Percentiles rank a stretch among this genome's conserved stretches.
Evolutionary conservation across 2,797 vertebrate genomes (phyloP).

Genomic region (Apogon hyalosoma): DNA sequence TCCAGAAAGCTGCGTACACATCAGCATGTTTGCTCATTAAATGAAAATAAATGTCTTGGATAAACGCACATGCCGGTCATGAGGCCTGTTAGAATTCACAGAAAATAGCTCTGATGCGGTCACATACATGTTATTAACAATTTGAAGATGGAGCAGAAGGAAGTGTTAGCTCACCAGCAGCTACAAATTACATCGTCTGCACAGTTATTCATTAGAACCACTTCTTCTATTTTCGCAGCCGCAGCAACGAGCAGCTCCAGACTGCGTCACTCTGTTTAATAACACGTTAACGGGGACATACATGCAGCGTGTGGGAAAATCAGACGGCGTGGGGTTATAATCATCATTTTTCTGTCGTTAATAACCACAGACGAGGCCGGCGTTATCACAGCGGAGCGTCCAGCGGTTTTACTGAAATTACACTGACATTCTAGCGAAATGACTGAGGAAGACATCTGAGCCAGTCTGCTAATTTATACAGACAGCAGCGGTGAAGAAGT

Average conservation of each 20-base stretch:
- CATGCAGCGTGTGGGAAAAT: conserved; percentile 25
- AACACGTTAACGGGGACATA: conserved; percentile 15
- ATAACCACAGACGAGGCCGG: conserved; percentile 14
- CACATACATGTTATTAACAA: conserved; percentile 22
- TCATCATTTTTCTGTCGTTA: conserved; percentile 6
- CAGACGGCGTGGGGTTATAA: neutral
- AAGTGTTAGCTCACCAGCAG: conserved; percentile 19
- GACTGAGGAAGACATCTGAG: neutral
- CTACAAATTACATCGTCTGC: conserved; percentile 37
- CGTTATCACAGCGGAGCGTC: conserved; percentile 4
- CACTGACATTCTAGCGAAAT: neutral
- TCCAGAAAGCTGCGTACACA: conserved; percentile 8
- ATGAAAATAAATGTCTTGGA: conserved; percentile 9
- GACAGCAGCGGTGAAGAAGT: conserved; percentile 8
- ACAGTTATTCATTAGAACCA: conserved; percentile 16
- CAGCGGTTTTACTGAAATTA: conserved; percentile 1
- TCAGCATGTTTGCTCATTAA: neutral
- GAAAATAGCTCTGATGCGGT: conserved; percentile 8
- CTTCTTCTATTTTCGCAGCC: conserved; percentile 2
- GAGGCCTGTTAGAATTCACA: conserved; percentile 17
- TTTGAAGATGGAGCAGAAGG: conserved; percentile 18
- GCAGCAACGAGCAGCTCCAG: neutral
- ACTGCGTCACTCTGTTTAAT: conserved; percentile 5
- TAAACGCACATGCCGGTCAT: conserved; percentile 18
- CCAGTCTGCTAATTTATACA: neutral